These are phyloP conservation scores for Ooceraea biroi DNA, from an alignment of 1,140 invertebrate species.

Conservation along the genomic window DNA sequence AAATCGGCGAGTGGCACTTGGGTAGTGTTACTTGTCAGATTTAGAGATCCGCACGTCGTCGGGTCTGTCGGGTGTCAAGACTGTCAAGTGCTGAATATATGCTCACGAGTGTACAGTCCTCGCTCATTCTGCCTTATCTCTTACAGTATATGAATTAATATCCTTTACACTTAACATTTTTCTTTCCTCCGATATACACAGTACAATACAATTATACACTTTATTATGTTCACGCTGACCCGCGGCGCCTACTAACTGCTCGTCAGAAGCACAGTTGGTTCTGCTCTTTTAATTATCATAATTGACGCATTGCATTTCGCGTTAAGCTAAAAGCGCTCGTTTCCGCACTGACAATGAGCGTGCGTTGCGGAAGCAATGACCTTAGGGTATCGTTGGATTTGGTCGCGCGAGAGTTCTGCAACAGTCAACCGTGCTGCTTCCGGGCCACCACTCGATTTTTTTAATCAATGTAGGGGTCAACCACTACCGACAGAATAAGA, in stretches of 20 bases:
- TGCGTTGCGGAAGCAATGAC: no score
- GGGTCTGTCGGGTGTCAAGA: conserved; percentile 47
- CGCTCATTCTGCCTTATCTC: not conserved
- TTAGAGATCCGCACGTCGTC: no score
- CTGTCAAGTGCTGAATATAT: conserved; percentile 48
- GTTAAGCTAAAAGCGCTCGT: no score
- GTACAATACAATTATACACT: not conserved
- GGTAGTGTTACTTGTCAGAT: no score
- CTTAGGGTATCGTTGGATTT: conserved; percentile 39
- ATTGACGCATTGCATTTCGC: no score
- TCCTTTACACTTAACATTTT: conserved; percentile 40
- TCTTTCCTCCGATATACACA: not conserved
- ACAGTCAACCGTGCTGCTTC: conserved; percentile 31
- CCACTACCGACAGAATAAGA: conserved; percentile 50
- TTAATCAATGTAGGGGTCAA: conserved; percentile 62
- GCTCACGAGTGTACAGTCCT: conserved; percentile 33
- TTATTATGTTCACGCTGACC: conserved; percentile 50
- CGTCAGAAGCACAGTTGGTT: conserved; percentile 1
- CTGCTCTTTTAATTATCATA: not conserved
- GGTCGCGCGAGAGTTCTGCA: not conserved
- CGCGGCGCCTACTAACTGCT: conserved; percentile 26
- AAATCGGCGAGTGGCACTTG: no score
- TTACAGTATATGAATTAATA: conserved; percentile 34
- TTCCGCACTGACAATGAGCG: no score
- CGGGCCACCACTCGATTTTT: conserved; percentile 15